Conservation (phyloP, 2,888 invertebrate species). For the Drosophila acutilabella region DNA sequence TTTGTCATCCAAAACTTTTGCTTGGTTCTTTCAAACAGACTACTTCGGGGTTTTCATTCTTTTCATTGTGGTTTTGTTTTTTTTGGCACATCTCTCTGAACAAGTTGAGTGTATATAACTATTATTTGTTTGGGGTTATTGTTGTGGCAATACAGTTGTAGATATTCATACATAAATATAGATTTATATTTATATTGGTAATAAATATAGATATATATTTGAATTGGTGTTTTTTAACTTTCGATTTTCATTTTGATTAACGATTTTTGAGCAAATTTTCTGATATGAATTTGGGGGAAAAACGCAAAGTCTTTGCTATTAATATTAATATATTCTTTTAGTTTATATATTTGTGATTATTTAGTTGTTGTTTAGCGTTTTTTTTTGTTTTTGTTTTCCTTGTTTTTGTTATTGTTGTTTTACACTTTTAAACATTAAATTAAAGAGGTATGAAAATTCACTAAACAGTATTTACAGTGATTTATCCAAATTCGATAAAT, state of each 20-base stretch:
- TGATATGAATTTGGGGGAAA: conserved; percentile 48
- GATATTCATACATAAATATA: conserved; percentile 38
- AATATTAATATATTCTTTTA: conserved; percentile 24
- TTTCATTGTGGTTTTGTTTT: conserved; percentile 52
- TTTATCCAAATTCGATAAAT: conserved; percentile 60
- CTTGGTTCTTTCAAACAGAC: conserved; percentile 48
- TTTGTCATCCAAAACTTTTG: conserved; percentile 41
- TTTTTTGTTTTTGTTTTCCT: conserved; percentile 6
- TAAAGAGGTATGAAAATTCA: conserved; percentile 76
- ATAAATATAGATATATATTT: conserved; percentile 12
- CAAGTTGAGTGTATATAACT: conserved; percentile 38
- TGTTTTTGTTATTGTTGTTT: conserved; percentile 24
- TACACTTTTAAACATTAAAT: conserved; percentile 54
- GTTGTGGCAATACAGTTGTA: conserved; percentile 41
- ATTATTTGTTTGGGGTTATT: conserved; percentile 33
- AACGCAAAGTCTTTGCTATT: conserved; percentile 46
- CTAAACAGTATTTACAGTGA: conserved; percentile 73
- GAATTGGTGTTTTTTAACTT: conserved; percentile 16
- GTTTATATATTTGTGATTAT: conserved; percentile 24
- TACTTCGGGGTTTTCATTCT: conserved; percentile 23
- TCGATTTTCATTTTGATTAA: conserved; percentile 33
- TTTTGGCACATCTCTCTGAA: conserved; percentile 76
- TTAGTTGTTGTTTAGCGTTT: conserved; percentile 14
- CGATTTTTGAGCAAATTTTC: conserved; percentile 57
- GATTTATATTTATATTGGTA: conserved; percentile 8